Conservation (phyloP, 2,797 vertebrate species). For the Neostethus bicornis region DNA sequence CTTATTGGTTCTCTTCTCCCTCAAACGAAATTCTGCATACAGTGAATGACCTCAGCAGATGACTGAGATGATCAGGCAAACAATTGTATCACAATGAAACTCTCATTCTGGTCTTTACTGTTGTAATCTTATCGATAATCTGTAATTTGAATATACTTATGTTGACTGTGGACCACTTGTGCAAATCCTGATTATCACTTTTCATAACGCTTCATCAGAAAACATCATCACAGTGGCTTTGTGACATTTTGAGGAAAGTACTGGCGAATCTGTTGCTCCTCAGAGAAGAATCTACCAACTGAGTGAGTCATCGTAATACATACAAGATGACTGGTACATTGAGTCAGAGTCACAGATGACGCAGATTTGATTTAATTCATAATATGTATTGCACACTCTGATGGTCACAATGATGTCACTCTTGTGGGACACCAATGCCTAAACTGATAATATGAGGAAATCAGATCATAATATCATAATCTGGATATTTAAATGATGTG, state of each 20-base stretch:
- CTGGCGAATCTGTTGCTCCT: slow-evolving; percentile 39
- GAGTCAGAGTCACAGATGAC: slow-evolving; percentile 49
- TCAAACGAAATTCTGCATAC: slow-evolving; percentile 43
- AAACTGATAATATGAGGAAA: slow-evolving; percentile 27
- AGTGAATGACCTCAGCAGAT: slow-evolving; percentile 38
- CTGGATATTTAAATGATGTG: too few species aligned
- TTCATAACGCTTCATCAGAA: slow-evolving; percentile 20
- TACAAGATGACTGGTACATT: slow-evolving; percentile 35
- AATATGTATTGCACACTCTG: slow-evolving; percentile 23
- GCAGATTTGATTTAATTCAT: slow-evolving; percentile 48
- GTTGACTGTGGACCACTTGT: slow-evolving; percentile 14
- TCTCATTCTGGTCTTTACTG: slow-evolving; percentile 42
- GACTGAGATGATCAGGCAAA: slow-evolving; percentile 41
- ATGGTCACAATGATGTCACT: slow-evolving; percentile 37
- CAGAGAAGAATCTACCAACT: slow-evolving; percentile 41
- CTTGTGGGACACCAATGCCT: slow-evolving; percentile 35
- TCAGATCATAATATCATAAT: slow-evolving; percentile 38
- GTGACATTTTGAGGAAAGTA: slow-evolving; percentile 43
- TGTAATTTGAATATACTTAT: slow-evolving; percentile 29
- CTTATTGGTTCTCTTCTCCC: slow-evolving; percentile 54
- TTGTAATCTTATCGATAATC: slow-evolving; percentile 40
- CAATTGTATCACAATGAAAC: slow-evolving; percentile 32
- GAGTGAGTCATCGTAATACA: slow-evolving; percentile 56
- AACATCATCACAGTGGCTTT: slow-evolving; percentile 20
- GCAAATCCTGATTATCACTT: slow-evolving; percentile 27